Evolutionary conservation across 2,797 vertebrate species (phyloP), one percentile per base, ranked within the genome.

Genomic region (Pangasius sanitwongsei): DNA sequence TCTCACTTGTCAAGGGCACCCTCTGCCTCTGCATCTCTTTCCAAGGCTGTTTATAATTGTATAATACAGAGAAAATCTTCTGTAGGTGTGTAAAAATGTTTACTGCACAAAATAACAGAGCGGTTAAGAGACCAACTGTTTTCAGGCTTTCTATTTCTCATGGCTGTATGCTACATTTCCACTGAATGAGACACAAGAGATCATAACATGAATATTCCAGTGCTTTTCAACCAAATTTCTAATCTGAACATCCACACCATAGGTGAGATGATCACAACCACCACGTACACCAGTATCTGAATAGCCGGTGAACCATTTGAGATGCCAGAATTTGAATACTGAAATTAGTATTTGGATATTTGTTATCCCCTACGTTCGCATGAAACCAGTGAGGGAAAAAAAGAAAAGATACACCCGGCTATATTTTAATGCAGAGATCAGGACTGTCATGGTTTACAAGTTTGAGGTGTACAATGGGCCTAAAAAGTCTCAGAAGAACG

Each of bases 1-100:
- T 94, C 94, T 92, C 92, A 92, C 95, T 94, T 95, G 95, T 95
- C 94, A 92, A 0, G 91, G 91, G 90, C 92, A 91, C 89, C 89
- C 44, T 69, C 16, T 31, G 87, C 77, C 72, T 77, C 80, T 41
- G 20, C 59, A 48, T 23, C 48, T 37, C 65, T 25, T 70, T 85
- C 15, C 18, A 85, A 53, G 18, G 83, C 48, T 34, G 48, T 23
- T 23, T 70, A 55, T 53, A 34, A 53, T 69, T n/a, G 34, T 9
- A 48, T 13, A 70, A 25, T 15, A 70, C 31, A 70, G 48, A 85
- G 12, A 37, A 55, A 53, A 70, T 12, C 44, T 8, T 31, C 16
- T 70, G 44, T 1, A 37, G 12, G 41, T 28, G 37, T 84, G 12
- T 23, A 37, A 53, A 83, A 53, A 34, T 83, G 25, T 69, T 53